Percentiles rank a stretch among this genome's conserved stretches.
Evolutionary conservation across 1,140 invertebrate species (phyloP).

Genomic region (Lasaia peninsularis): DNA sequence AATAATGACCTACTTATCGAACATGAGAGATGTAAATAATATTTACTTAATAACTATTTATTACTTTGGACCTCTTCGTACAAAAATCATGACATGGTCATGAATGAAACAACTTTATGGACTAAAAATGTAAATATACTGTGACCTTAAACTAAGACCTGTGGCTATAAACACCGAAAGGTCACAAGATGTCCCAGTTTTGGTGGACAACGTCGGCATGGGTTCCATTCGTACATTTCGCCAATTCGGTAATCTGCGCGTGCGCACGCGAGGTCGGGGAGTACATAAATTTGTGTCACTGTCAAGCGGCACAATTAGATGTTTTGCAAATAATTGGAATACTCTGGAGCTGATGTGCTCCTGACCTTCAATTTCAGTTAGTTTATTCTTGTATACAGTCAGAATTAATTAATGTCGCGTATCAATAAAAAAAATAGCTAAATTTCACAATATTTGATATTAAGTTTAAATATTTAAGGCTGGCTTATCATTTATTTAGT

Average conservation of each 20-base stretch:
- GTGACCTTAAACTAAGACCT: neutral
- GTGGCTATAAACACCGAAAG: slow-evolving; percentile 2
- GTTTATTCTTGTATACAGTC: neutral
- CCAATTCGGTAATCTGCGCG: slow-evolving; percentile 6
- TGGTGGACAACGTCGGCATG: neutral
- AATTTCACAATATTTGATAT: too few species aligned
- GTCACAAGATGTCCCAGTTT: slow-evolving; percentile 1
- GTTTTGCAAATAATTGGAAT: slow-evolving; percentile 4
- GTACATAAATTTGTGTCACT: neutral
- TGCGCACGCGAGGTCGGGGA: neutral
- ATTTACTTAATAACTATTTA: too few species aligned
- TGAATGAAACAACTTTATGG: neutral
- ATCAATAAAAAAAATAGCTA: too few species aligned
- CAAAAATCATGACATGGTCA: neutral
- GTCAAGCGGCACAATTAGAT: slow-evolving; percentile 1
- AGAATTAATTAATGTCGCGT: too few species aligned
- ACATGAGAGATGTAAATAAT: too few species aligned
- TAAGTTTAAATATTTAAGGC: too few species aligned
- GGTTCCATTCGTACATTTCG: neutral
- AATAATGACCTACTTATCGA: too few species aligned
- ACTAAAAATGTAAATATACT: neutral
- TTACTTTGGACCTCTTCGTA: neutral
- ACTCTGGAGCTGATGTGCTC: neutral
- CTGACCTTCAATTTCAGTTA: neutral
- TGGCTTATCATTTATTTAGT: too few species aligned